Evolutionary conservation across 2,113 vertebrate genomes (phyloP).

Genomic region (Pitta sordida): DNA sequence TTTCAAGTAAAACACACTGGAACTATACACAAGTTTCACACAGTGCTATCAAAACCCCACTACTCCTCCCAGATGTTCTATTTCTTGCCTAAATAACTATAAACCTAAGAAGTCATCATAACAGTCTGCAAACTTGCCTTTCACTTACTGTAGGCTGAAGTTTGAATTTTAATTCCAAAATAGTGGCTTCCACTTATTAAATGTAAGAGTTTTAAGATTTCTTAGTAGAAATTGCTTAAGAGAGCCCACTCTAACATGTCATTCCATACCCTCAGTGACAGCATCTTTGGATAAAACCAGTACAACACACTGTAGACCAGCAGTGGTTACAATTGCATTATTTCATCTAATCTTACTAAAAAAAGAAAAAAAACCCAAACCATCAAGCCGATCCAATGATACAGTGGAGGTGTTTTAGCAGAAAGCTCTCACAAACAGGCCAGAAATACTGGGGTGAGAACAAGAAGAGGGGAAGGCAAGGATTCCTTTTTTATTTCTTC

Average conservation of each 20-base stretch:
- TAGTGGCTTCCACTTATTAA: not conserved
- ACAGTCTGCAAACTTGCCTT: not conserved
- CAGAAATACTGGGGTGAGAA: not conserved
- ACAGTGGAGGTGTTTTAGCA: not conserved
- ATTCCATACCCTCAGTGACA: not conserved
- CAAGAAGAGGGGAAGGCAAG: not conserved
- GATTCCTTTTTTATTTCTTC: not conserved
- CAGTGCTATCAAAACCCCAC: not conserved
- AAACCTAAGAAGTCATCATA: not conserved
- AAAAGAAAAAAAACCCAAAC: not conserved
- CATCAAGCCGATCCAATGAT: not conserved
- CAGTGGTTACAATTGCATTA: not conserved
- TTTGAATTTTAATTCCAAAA: not conserved
- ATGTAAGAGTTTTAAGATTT: not conserved
- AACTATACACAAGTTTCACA: not conserved
- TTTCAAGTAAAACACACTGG: not conserved
- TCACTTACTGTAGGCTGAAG: not conserved
- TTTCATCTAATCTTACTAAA: not conserved
- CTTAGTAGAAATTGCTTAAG: not conserved
- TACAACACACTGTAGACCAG: not conserved
- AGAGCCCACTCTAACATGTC: not conserved
- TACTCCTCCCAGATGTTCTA: not conserved
- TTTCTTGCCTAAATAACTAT: not conserved
- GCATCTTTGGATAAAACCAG: not conserved
- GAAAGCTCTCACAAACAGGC: not conserved